Percentiles rank a stretch among this genome's conserved stretches.
phyloP scores from a whole-genome alignment of 2,113 vertebrate genomes.

The Dipodomys spectabilis region DNA sequence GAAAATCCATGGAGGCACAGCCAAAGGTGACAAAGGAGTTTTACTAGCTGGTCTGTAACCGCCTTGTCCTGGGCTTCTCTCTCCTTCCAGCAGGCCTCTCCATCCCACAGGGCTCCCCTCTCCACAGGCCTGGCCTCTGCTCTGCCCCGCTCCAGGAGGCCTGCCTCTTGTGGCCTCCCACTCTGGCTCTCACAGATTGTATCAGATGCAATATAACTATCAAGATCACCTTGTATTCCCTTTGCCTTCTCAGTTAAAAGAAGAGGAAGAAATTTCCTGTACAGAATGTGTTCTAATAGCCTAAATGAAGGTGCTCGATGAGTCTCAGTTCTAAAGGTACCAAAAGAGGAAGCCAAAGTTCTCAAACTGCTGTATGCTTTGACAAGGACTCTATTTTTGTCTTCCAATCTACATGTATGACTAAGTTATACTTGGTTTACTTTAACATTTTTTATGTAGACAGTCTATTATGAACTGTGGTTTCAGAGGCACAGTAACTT shows the following conservation, averaged over 20 bases:
- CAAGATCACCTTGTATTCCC: constrained; percentile 90
- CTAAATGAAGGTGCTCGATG: constrained; percentile 93
- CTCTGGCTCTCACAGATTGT: constrained; percentile 67
- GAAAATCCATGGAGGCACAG: too few relatives aligned
- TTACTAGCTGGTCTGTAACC: too few relatives aligned
- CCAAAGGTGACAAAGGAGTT: too few relatives aligned
- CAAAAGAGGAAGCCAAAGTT: constrained; percentile 93
- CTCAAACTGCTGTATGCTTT: constrained; percentile 94
- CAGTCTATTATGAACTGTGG: constrained; percentile 98
- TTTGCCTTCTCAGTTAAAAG: constrained; percentile 87
- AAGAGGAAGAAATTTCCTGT: constrained; percentile 92
- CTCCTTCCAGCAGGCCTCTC: too few relatives aligned
- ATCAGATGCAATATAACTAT: constrained; percentile 90
- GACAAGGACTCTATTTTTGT: constrained; percentile 91
- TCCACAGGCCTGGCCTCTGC: too few relatives aligned
- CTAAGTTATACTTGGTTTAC: constrained; percentile 88
- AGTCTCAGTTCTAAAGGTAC: constrained; percentile 95
- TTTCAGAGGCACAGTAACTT: constrained; percentile 99
- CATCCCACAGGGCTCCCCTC: too few relatives aligned
- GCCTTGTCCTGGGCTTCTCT: too few relatives aligned
- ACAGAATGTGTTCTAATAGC: constrained; percentile 91
- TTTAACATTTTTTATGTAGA: constrained; percentile 88
- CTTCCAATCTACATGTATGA: constrained; percentile 88
- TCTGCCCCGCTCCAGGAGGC: too few relatives aligned
- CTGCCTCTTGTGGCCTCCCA: too few relatives aligned